These are phyloP conservation scores for Xiphophorus maculatus DNA, from an alignment of 2,113 vertebrate species.

Conservation along the genomic window DNA sequence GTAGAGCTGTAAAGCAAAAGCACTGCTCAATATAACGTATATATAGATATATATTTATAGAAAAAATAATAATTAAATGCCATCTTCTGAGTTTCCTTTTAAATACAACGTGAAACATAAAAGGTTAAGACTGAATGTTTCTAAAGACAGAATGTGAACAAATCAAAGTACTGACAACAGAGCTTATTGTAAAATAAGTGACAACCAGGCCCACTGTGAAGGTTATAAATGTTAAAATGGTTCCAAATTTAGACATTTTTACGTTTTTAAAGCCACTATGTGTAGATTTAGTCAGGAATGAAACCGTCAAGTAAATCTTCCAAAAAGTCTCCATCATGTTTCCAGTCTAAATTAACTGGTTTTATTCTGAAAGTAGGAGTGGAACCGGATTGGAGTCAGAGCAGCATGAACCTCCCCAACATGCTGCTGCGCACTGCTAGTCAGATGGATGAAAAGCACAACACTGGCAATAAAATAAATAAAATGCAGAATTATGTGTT, in stretches of 20 bases:
- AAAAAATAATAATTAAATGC: neutral
- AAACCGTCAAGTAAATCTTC: neutral
- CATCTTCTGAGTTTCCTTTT: neutral
- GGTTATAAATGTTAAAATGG: neutral
- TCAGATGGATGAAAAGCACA: too few species aligned
- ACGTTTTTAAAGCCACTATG: conserved; percentile 20
- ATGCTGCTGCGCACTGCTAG: too few species aligned
- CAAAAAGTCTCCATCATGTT: neutral
- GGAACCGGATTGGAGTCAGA: neutral
- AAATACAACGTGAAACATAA: neutral
- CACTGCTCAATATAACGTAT: neutral
- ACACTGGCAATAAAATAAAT: too few species aligned
- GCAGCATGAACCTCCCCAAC: too few species aligned
- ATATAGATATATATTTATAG: neutral
- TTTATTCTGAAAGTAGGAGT: neutral
- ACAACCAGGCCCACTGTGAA: neutral
- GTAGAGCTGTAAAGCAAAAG: conserved; percentile 12
- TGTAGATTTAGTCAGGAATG: neutral
- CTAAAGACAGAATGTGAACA: conserved; percentile 5
- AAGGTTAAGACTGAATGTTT: conserved; percentile 40
- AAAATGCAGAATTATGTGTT: too few species aligned
- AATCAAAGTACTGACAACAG: neutral
- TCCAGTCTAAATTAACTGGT: neutral
- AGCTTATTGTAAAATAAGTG: neutral
- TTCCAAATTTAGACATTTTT: neutral